Evolutionary conservation across 2,888 invertebrate genomes (phyloP), one percentile per base, ranked within the genome.

Genomic region (Apamea crenata): DNA sequence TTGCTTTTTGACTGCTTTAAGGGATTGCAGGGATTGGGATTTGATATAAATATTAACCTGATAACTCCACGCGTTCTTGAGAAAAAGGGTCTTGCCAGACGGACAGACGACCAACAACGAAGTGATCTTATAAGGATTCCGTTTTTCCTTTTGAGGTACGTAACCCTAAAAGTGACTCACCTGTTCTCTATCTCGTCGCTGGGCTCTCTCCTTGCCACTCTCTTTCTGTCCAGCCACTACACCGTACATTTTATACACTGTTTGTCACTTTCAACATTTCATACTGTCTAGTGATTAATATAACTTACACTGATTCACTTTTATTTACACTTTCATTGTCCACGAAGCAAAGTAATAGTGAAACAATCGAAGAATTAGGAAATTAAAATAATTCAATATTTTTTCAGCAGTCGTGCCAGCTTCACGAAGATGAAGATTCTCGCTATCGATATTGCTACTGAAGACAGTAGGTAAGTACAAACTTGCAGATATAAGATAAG

Each of bases 151-250:
- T 47, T 47, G 47, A 47, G 16, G 5, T 16, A 16, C 47, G 16
- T 0, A 47, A 47, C 47, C 16, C 16, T 47, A 47, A 53, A 56
- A 25, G 29, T 16, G 3, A 12, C 84, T 86, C 40, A 84, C 86
- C 86, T 84, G 86, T 0, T 84, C 84, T 53, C 84, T 21, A 0
- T 84, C 81, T 10, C 83, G 78, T 2, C 81, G 73, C 47, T 78
- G 87, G 1, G 84, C 53, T 32, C 84, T 80, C 1, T 77, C 63
- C 68, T 84, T 86, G 10, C 84, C 77, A 0, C 68, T 84, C 29
- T 89, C 83, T 16, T 91, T 91, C 81, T 92, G 92, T 1, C 91
- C 91, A 0, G 91, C 91, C 14, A 92, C 78, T 7, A 92, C 89
- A 0, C 93, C 89, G 80, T 93, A 92, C 93, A 93, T 92, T 10